Base-by-base conservation (phyloP, 1,140 invertebrate genomes). In the Heterodera schachtii region DNA sequence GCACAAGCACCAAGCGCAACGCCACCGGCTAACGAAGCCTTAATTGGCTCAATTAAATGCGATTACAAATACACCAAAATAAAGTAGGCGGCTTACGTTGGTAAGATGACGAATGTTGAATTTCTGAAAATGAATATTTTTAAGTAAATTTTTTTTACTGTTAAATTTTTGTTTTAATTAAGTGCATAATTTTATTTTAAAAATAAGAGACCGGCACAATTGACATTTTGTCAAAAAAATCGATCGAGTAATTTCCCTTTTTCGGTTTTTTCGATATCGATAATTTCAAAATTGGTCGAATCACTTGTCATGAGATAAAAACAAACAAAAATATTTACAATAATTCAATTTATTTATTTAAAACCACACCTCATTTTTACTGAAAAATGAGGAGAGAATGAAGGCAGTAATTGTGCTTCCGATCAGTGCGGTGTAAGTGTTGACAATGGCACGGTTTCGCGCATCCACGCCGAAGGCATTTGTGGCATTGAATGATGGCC, bases 391-490 rank as follows among this genome's bases (percentile, higher is more conserved):
- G 1, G 91, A 91, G n/a, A 91, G 75, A 21, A 91, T 86, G 83
- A 92, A 92, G 7, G 91, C 90, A 6, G 90, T 82, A 44, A 92
- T 86, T 69, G 89, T 90, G 77, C 90, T 91, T 47, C 91, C 90
- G 11, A 89, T 85, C 46, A 92, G 84, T 2, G 92, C 87, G 4
- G 91, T 86, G 85, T 91, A 92, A 3, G 92, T 92, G 88, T 92
- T 92, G 75, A 92, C 86, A 43, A 92, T 83, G 66, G 91, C 91
- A n/a, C 92, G 87, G 67, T 91, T 87, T 75, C 91, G 90, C 60
- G 90, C 90, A 73, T 91, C 91, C 4, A 88, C 91, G 7, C 81
- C 79, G 64, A 80, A 75, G 1, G 90, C 87, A 8, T 87, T 84
- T 8, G 89, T 90, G 21, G 90, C 90, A 69, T 89, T 92, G 91